Evolutionary conservation across 37 sponge, comb jelly and placozoan genomes (phyloP).

Genomic region (Amphimedon queenslandica): DNA sequence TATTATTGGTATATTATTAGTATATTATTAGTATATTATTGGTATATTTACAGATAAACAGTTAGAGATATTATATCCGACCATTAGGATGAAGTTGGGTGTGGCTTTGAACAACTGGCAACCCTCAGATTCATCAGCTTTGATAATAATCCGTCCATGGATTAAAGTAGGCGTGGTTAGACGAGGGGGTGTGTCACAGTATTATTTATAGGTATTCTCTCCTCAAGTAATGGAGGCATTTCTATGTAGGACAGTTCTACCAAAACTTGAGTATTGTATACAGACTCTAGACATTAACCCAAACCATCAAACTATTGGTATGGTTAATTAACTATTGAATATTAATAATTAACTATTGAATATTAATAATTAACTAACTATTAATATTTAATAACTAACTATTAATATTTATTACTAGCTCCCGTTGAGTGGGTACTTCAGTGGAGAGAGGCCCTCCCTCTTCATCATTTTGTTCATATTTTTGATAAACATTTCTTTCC

Average conservation of each 20-base stretch:
- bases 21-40: background rate
- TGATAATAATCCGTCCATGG: slow-evolving; percentile 94
- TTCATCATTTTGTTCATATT: slow-evolving; percentile 71
- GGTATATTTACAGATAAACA: slow-evolving; percentile 38
- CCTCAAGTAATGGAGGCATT: slow-evolving; percentile 86
- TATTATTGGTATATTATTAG: background rate
- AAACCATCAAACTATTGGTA: slow-evolving; percentile 76
- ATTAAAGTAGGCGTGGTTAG: slow-evolving; percentile 22
- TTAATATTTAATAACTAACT: background rate
- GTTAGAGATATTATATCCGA: slow-evolving; percentile 75
- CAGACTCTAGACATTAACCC: slow-evolving; percentile 87
- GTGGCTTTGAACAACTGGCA: slow-evolving; percentile 90
- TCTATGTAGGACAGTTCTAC: slow-evolving; percentile 72
- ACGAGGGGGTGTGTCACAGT: background rate
- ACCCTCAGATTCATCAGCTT: slow-evolving; percentile 93
- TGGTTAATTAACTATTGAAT: background rate
- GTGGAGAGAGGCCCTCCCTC: slow-evolving; percentile 89
- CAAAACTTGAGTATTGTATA: slow-evolving; percentile 79
- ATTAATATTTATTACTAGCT: slow-evolving; percentile 27
- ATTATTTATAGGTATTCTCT: slow-evolving; percentile 61
- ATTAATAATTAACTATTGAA: background rate
- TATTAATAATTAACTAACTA: background rate
- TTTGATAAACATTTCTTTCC: slow-evolving; percentile 94
- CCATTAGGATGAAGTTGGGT: slow-evolving; percentile 91
- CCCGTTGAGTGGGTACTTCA: slow-evolving; percentile 85